Base-by-base conservation (phyloP, 2,113 vertebrate species). In the Callionymus lyra region DNA sequence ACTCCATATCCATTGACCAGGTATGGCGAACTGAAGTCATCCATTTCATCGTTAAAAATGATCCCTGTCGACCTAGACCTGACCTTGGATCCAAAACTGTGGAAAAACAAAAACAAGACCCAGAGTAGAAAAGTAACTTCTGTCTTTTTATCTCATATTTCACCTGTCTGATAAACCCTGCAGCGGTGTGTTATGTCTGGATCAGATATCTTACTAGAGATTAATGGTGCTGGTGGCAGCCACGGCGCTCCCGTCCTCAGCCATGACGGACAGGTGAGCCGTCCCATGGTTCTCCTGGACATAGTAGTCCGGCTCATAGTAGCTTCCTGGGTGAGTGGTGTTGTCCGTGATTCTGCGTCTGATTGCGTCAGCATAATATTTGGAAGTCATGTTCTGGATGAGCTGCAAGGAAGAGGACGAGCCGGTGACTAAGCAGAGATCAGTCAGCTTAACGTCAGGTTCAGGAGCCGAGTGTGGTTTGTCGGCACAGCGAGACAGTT, bases 201-300 rank as follows among this genome's bases (percentile, higher is more conserved):
- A 4, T 35, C 34, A 5, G 34, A 27, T 27, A 38, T 42, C 90
- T 73, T 89, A 98, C 94, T 92, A 89, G 57, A 88, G 76, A 70
- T 99, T 99, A 72, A 98, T 97, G 76, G 91, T 94, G 80, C 94
- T 97, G 72, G 94, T 98, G 56, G 90, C 92, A 0, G 92, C 88
- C 68, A 97, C 94, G 0, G 93, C 94, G 9, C 90, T 97, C 47
- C 95, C 95, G 1, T 99, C 95, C 16, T 92, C 91, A 0, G 91
- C 86, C 14, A 98, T 88, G 56, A 96, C 42, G 0, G 94, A 95
- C 65, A 98, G 65, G 76, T 99, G 92, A 42, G 91, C 81, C 0
- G 95, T 98, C 47, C 95, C 94, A 0, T 88, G 87, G 21, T 84
- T 76, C 3, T 91, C 83, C 0, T 85, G 85, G 6, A 58, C 65